Base-by-base conservation (phyloP, 2,797 vertebrate species). In the Denticeps clupeoides region DNA sequence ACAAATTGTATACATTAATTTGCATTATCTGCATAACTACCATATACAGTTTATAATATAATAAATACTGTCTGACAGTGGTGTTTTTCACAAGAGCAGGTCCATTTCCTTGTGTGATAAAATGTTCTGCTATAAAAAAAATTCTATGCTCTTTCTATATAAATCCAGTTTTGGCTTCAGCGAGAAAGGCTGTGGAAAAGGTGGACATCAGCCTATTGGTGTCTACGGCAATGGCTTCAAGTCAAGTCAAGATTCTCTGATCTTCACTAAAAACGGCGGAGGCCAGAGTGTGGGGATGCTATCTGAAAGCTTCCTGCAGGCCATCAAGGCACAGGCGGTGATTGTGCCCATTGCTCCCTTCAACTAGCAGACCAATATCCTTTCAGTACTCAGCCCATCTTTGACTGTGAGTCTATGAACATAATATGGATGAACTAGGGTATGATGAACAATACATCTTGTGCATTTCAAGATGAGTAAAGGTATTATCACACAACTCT, bases 221-320 rank as follows among this genome's bases (percentile, higher is more conserved):
- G 70, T 86, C 32, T 88, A 84, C 6, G 88, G 87, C 6, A 89
- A 88, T 16, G 86, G 87, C 26, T 90, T 91, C 70, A 88, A 88
- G 64, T 87, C 83, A 1, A 85, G 87, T 24, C 83, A 82, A 1
- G 87, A 88, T 1, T 82, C 77, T 4, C 74, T 89, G 41, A 82
- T 89, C 74, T 89, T 89, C 67, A 87, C 83, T 51, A 90, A 88
- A 74, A 87, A 86, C 2, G 86, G 87, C 1, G 75, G 78, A 56
- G 84, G 81, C 57, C 80, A 85, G 63, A 77, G 80, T 0, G 69
- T 88, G 37, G 86, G 84, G 12, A 75, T 89, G 67, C 68, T 89
- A 6, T 89, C 87, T 32, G 82, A 90, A 71, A 82, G 71, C 42
- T 89, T 84, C 67, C 68, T 87, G 69, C 71, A 85, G 53, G 68